Percentiles rank a stretch among this genome's conserved stretches.
Conservation (phyloP, 1,140 invertebrate genomes). For the Odontomachus brunneus region DNA sequence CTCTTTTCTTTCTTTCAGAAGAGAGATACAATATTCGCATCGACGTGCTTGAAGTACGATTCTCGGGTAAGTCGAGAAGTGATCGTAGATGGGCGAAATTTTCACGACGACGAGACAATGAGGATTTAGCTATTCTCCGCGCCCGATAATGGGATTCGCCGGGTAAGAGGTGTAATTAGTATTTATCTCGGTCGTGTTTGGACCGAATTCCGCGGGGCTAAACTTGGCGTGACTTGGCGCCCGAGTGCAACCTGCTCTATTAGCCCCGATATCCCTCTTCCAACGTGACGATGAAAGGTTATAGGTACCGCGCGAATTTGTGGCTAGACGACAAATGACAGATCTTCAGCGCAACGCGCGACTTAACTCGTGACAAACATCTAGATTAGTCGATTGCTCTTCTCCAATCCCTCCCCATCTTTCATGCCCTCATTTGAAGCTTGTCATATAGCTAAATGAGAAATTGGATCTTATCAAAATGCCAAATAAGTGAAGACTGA, state of each 20-base stretch:
- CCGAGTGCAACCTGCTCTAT: conserved; percentile 82
- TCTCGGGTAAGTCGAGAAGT: too few relatives aligned
- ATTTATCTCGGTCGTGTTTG: conserved; percentile 84
- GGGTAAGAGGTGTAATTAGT: conserved; percentile 83
- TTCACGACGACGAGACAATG: neutral
- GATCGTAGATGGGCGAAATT: neutral
- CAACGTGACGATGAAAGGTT: conserved; percentile 73
- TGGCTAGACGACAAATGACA: neutral
- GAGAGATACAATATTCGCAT: too few relatives aligned
- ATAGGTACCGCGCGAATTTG: conserved; percentile 68
- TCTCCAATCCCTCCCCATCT: too few relatives aligned
- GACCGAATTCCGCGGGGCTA: conserved; percentile 79
- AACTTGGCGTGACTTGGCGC: conserved; percentile 80
- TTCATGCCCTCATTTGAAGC: too few relatives aligned
- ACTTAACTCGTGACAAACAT: neutral
- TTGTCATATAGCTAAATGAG: too few relatives aligned
- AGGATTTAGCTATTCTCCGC: conserved; percentile 64
- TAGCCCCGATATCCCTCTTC: conserved; percentile 80
- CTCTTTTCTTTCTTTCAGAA: too few relatives aligned
- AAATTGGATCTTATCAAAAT: too few relatives aligned
- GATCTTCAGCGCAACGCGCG: conserved; percentile 1
- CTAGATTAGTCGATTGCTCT: neutral
- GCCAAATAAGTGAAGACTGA: too few relatives aligned
- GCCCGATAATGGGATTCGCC: conserved; percentile 72
- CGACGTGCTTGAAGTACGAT: too few relatives aligned